phyloP scores from a whole-genome alignment of 1,140 invertebrate species.

The Helicoverpa armigera region DNA sequence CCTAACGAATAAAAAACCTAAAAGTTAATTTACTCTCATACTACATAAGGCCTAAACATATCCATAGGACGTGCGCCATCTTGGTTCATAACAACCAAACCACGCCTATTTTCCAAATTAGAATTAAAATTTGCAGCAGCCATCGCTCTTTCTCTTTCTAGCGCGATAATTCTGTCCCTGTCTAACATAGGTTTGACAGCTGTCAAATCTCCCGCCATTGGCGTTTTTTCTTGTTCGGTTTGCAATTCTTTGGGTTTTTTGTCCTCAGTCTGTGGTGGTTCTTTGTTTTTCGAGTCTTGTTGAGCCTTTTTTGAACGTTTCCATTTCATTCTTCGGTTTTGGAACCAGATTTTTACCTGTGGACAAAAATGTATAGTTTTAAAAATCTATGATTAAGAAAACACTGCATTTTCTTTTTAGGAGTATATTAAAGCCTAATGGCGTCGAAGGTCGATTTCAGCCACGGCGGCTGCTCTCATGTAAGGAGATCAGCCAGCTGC shows the following conservation, averaged over 20 bases:
- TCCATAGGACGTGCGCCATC: conserved; percentile 81
- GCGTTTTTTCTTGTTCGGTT: conserved; percentile 71
- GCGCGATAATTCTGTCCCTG: conserved; percentile 84
- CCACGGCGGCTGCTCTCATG: no score
- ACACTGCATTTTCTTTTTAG: conserved; percentile 1
- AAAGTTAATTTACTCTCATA: conserved; percentile 80
- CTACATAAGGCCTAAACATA: conserved; percentile 86
- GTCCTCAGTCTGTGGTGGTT: conserved; percentile 69
- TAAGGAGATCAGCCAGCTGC: no score
- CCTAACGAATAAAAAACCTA: conserved; percentile 62
- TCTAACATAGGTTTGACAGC: conserved; percentile 82
- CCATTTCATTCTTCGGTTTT: conserved; percentile 98
- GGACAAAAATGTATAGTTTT: conserved; percentile 60
- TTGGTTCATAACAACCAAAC: conserved; percentile 81
- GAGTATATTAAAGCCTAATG: no score
- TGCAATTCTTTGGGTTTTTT: conserved; percentile 75
- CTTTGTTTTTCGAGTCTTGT: conserved; percentile 89
- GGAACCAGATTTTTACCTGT: conserved; percentile 98
- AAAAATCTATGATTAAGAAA: not conserved
- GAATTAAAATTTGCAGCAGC: conserved; percentile 84
- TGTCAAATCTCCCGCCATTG: conserved; percentile 81
- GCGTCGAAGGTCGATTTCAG: no score
- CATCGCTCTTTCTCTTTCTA: conserved; percentile 81
- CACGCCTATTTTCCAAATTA: conserved; percentile 84
- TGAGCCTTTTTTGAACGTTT: conserved; percentile 97